These are phyloP conservation scores for Pterostichus niger DNA, from an alignment of 2,888 invertebrate species.

Conservation along the genomic window DNA sequence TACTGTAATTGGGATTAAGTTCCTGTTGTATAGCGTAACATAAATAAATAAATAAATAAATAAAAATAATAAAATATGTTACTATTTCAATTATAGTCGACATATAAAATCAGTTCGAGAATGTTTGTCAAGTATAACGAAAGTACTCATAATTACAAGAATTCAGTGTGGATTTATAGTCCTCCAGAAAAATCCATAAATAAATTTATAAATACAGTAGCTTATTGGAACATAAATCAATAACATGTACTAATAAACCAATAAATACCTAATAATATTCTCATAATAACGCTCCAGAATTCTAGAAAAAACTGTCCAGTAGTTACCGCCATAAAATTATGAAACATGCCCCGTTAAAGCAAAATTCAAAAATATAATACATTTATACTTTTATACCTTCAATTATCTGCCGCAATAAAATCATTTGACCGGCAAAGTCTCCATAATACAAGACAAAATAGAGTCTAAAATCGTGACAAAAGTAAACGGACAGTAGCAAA, in stretches of 20 bases:
- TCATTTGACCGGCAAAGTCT: constrained; percentile 12
- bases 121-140: too few species aligned
- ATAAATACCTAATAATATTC: constrained; percentile 33
- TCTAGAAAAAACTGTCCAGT: constrained; percentile 30
- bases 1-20: too few species aligned
- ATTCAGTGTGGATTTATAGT: background rate
- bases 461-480: constrained; percentile 52
- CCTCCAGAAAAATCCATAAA: constrained; percentile 24
- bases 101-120: too few species aligned
- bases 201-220: constrained; percentile 38
- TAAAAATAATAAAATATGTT: too few species aligned
- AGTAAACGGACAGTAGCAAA: constrained; percentile 58
- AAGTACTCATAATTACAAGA: too few species aligned
- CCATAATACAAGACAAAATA: constrained; percentile 39
- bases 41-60: too few species aligned
- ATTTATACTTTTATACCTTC: constrained; percentile 48
- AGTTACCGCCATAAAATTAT: constrained; percentile 40
- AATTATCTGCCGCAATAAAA: constrained; percentile 51
- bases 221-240: constrained; percentile 19
- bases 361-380: constrained; percentile 53
- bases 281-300: background rate
- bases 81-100: too few species aligned
- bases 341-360: constrained; percentile 49
- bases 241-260: constrained; percentile 25
- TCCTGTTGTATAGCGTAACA: too few species aligned